Evolutionary conservation across 2,888 invertebrate genomes (phyloP).

Genomic region (Megaustenia siamemsis): DNA sequence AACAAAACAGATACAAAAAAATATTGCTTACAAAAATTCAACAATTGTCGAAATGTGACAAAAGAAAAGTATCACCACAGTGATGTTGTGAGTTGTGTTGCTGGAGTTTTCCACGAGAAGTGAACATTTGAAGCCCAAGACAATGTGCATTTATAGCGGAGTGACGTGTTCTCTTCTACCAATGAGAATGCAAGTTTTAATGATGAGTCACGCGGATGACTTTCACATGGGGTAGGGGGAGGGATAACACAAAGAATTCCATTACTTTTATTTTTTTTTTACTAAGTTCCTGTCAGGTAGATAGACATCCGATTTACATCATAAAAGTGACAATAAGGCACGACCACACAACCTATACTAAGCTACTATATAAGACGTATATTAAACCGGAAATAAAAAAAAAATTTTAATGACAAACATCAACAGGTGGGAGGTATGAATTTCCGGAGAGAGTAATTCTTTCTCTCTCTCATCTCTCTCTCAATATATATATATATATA

Average conservation of each 20-base stretch:
- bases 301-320: neutral
- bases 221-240: constrained; percentile 2
- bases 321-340: neutral
- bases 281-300: neutral
- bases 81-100: neutral
- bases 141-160: neutral
- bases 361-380: neutral
- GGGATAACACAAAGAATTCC: neutral
- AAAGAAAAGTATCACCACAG: neutral
- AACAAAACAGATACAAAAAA: too few relatives aligned
- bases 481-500: too few relatives aligned
- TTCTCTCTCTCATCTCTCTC: too few relatives aligned
- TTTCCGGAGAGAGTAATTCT: too few relatives aligned
- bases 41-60: neutral
- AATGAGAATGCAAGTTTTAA: constrained; percentile 10
- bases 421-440: neutral
- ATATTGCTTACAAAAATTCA: constrained; percentile 10
- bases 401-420: neutral
- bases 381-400: neutral
- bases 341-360: neutral
- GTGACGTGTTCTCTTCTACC: neutral
- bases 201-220: neutral
- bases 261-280: neutral
- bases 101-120: neutral
- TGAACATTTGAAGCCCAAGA: neutral